Base-by-base conservation (phyloP, 2,113 vertebrate species). In the Hippopotamus amphibius region DNA sequence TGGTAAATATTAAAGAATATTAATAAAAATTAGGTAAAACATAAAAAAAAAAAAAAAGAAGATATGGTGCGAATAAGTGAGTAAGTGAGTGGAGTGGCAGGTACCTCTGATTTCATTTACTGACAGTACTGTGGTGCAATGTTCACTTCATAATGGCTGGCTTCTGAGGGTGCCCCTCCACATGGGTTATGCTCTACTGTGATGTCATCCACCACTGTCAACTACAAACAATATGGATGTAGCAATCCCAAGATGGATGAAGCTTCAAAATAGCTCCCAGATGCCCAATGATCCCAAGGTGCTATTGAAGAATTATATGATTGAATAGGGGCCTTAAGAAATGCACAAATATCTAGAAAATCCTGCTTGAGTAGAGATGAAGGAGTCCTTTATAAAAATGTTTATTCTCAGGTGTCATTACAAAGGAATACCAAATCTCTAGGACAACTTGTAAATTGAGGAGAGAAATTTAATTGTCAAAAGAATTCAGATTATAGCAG, bases 1-100 rank as follows among this genome's bases (percentile, higher is more conserved):
- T 61, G 85, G 94, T 96, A 97, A 98, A 98, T 98, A 98, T 95
- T 98, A 96, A 96, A 97, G 69, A 85, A 97, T 59, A 59, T 96
- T 98, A 98, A 98, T 98, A 98, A 98, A 98, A 98, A 97, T 97
- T 93, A 98, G 93, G 98, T 88, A 93, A 98, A 97, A 69, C 30
- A 94, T n/a, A n/a, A n/a, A n/a, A n/a, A n/a, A n/a, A n/a, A n/a
- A n/a, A n/a, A n/a, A n/a, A n/a, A n/a, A n/a, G 48, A 95, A 74
- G 83, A 66, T 37, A 22, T 46, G 7, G 63, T 59, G 9, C 63
- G 17, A 37, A 37, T 37, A 37, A 63, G 46, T 41, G 53, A 55
- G 46, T 41, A 41, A 55, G 59, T n/a, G 63, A 53, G 17, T 41
- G 19, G 16, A 41, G 0, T 28, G 28, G 28, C n/a, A 55, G n/a